Conservation (phyloP, 1,140 invertebrate species). For the Leguminivora glycinivorella region DNA sequence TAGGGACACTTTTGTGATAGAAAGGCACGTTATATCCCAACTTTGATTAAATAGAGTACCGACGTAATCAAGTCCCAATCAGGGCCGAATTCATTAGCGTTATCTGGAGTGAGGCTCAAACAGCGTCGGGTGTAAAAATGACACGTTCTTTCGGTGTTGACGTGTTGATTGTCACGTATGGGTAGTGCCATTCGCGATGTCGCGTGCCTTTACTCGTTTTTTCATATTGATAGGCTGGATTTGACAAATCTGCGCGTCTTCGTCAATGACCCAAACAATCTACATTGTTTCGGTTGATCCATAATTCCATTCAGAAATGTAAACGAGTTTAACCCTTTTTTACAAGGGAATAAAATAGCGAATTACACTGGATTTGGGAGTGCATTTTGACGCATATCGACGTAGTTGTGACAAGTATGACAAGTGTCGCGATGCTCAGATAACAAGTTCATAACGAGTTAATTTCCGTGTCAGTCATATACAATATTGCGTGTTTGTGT, state of each 20-base stretch:
- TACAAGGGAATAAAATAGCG: background rate
- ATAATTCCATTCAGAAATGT: background rate
- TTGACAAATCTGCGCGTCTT: no score
- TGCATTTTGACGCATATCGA: background rate
- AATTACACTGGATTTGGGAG: background rate
- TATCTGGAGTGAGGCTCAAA: slow-evolving; percentile 18
- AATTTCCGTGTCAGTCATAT: background rate
- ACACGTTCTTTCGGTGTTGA: slow-evolving; percentile 17
- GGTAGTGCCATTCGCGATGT: no score
- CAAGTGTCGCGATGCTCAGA: background rate
- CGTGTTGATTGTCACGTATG: slow-evolving; percentile 20
- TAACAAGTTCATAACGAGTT: slow-evolving; percentile 15
- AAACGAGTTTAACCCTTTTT: background rate
- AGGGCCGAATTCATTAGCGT: slow-evolving; percentile 21
- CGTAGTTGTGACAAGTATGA: slow-evolving; percentile 19
- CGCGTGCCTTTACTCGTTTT: no score
- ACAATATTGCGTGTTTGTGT: background rate
- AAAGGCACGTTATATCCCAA: no score
- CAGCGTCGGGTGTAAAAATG: slow-evolving; percentile 19
- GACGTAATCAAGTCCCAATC: slow-evolving; percentile 11
- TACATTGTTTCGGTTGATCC: background rate
- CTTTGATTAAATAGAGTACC: slow-evolving; percentile 20
- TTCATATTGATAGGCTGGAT: no score
- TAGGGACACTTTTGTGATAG: no score
- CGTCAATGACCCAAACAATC: no score